A percentile compares a stretch with the other conserved stretches of the same genome.
Conservation (phyloP, 2,113 vertebrate genomes). For the Platanista minor region DNA sequence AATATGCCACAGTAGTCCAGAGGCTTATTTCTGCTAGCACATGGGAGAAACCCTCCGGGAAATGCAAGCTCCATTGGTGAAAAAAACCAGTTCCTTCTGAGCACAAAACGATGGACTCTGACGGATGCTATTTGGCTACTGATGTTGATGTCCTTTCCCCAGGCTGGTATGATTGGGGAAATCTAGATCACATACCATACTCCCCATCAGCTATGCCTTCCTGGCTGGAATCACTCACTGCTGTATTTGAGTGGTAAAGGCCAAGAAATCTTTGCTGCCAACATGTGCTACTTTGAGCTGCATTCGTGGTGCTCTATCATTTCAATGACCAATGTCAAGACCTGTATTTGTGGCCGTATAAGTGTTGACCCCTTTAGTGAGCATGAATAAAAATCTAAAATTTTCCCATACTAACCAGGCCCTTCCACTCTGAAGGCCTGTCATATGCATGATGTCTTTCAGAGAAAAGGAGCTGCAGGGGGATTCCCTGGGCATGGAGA, state of each 20-base stretch:
- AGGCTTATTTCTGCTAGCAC: neutral
- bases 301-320: neutral
- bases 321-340: neutral
- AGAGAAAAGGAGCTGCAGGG: constrained; percentile 12
- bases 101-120: neutral
- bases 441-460: neutral
- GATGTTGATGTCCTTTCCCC: neutral
- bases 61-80: neutral
- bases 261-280: neutral
- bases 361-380: neutral
- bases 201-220: neutral
- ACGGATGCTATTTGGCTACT: neutral
- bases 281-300: neutral
- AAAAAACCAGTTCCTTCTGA: neutral
- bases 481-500: neutral
- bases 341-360: neutral
- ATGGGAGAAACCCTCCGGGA: neutral
- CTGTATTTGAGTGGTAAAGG: neutral
- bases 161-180: neutral
- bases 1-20: neutral
- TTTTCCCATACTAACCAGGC: neutral
- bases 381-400: neutral
- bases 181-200: neutral
- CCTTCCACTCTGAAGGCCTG: neutral
- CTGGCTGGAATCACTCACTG: neutral